A percentile compares a stretch with the other conserved stretches of the same genome.
These are phyloP conservation scores for Priocnemis perturbator DNA, from an alignment of 2,888 invertebrate species.

Conservation along the genomic window DNA sequence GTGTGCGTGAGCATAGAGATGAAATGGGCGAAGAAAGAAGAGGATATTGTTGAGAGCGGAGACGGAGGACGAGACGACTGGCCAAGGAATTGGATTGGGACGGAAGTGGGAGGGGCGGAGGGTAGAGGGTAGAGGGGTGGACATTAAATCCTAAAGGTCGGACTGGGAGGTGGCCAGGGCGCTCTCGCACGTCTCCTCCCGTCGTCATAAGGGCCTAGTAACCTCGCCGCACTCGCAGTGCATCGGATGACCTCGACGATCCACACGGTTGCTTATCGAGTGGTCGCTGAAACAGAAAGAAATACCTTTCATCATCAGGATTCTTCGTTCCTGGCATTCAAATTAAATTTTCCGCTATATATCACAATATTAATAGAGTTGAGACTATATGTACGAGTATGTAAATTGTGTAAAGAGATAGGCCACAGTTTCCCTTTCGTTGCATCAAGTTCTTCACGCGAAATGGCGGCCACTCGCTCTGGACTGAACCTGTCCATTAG, in stretches of 20 bases:
- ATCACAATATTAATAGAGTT: too few relatives aligned
- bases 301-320: not conserved
- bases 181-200: slow-evolving; percentile 73
- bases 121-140: slow-evolving; percentile 28
- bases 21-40: slow-evolving; percentile 5
- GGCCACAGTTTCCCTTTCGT: not conserved
- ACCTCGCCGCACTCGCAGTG: slow-evolving; percentile 72
- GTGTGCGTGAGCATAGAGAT: not conserved
- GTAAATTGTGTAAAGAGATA: too few relatives aligned
- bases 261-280: slow-evolving; percentile 84
- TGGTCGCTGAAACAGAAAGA: slow-evolving; percentile 79
- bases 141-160: slow-evolving; percentile 63
- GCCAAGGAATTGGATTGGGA: slow-evolving; percentile 6
- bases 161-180: slow-evolving; percentile 71
- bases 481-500: slow-evolving; percentile 2
- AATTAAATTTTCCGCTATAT: too few relatives aligned
- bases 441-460: not conserved
- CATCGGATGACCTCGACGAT: slow-evolving; percentile 71
- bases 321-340: not conserved
- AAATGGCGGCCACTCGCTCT: not conserved
- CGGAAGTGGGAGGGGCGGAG: slow-evolving; percentile 34
- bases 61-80: not conserved
- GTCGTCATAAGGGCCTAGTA: slow-evolving; percentile 73
- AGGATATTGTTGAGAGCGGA: not conserved
- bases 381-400: too few relatives aligned